Evolutionary conservation across 2,797 vertebrate species (phyloP).

Genomic region (Sebastes alutus): DNA sequence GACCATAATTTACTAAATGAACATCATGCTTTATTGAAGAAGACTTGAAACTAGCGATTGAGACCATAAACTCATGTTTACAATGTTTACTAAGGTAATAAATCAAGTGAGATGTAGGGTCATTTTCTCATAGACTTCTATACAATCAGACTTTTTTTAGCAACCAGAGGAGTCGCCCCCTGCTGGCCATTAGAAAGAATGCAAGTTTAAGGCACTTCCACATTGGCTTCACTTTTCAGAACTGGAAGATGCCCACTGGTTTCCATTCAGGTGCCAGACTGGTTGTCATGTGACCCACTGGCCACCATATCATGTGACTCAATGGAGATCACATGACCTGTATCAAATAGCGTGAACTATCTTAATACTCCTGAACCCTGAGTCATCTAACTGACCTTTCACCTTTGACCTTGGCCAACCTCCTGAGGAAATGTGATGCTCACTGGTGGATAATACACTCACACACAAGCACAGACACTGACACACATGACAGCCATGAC

Average conservation of each 20-base stretch:
- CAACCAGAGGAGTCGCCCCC: no score
- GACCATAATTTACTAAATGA: no score
- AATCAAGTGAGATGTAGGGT: no score
- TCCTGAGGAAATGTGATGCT: constrained; percentile 27
- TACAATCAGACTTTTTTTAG: no score
- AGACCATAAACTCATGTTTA: no score
- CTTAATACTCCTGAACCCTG: not conserved
- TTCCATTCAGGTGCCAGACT: constrained; percentile 16
- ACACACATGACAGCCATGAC: not conserved
- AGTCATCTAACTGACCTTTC: constrained; percentile 29
- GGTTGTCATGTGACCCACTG: constrained; percentile 40
- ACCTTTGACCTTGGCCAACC: constrained; percentile 52
- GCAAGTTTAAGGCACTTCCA: no score
- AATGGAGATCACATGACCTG: constrained; percentile 20
- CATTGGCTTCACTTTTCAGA: no score
- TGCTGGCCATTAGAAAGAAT: no score
- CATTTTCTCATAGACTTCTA: no score
- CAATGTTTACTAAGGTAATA: no score
- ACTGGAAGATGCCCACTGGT: not conserved
- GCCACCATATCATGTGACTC: constrained; percentile 44
- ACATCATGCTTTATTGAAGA: no score
- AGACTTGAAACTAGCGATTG: no score
- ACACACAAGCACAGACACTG: not conserved
- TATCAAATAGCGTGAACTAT: not conserved
- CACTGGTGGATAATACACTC: not conserved